Conservation (phyloP, 2,113 vertebrate species). For the Xyrauchen texanus region DNA sequence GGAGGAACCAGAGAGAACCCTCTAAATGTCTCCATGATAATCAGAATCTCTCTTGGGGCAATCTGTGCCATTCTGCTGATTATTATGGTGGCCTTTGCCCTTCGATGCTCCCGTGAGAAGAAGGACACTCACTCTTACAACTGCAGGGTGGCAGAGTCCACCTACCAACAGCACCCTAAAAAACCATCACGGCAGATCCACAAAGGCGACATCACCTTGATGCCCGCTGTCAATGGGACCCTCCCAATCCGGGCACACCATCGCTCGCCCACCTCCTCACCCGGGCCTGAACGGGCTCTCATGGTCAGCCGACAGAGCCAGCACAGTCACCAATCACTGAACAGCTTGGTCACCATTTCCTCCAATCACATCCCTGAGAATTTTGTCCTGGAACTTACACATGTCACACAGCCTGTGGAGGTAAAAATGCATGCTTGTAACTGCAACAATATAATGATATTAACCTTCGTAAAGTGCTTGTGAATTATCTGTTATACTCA, state of each 20-base stretch:
- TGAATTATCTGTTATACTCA: constrained; percentile 12
- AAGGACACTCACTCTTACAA: constrained; percentile 95
- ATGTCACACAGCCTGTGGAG: constrained; percentile 94
- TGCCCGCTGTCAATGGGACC: constrained; percentile 91
- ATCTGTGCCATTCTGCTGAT: constrained; percentile 86
- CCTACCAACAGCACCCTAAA: constrained; percentile 93
- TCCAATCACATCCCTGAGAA: constrained; percentile 97
- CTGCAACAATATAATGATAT: not conserved
- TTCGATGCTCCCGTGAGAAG: constrained; percentile 89
- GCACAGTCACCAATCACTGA: constrained; percentile 93
- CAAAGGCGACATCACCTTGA: constrained; percentile 95
- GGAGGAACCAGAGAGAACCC: constrained; percentile 70
- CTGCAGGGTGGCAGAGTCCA: constrained; percentile 92
- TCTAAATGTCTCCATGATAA: constrained; percentile 85
- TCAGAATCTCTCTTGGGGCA: constrained; percentile 88
- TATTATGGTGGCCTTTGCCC: constrained; percentile 93
- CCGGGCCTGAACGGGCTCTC: constrained; percentile 87
- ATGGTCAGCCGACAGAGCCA: constrained; percentile 91
- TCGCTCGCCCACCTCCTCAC: constrained; percentile 86
- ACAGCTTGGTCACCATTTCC: constrained; percentile 96
- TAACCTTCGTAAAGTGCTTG: not conserved
- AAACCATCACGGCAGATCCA: constrained; percentile 93
- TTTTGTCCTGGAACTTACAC: constrained; percentile 92
- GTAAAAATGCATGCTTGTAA: constrained; percentile 72
- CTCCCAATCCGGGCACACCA: constrained; percentile 93